Base-by-base conservation (phyloP, 2,888 invertebrate species). In the Monoplex corrugatus region DNA sequence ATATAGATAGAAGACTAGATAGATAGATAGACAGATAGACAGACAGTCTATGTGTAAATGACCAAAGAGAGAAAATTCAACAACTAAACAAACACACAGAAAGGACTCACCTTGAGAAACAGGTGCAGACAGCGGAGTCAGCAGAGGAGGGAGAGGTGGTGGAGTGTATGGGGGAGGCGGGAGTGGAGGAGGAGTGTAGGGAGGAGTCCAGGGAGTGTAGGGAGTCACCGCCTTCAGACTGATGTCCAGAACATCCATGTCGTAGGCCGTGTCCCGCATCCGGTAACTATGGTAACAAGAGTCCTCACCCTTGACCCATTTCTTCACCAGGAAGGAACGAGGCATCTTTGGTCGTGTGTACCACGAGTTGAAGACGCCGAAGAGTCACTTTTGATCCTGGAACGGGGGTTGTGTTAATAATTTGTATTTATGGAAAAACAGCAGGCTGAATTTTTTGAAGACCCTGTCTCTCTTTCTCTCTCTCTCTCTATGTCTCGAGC, bases 241-340 rank as follows among this genome's bases (percentile, higher is more conserved):
- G 89, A 68, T 38, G 45, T 92, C 93, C 72, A 90, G 88, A 78
- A 91, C 92, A 68, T 92, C 91, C 84, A 92, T 92, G 28, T 91
- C 90, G 82, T 92, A 91, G 35, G 35, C 6, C 19, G 90, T 88
- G 68, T 92, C 93, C 90, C 92, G 92, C 75, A n/a, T 32, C n/a
- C 78, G 78, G 78, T 43, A 80, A 80, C 40, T 23, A 80, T 80
- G 32, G 78, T 43, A 80, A 80, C 40, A 19, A 43, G 75, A 75
- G 57, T 92, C 91, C n/a, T 91, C 90, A 78, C 90, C 91, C 84
- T 89, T 90, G 23, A 92, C 90, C n/a, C 90, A 92, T 89, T 95
- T 95, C 90, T 95, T 95, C 32, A 95, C 94, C 19, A 94, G 90
- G 86, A 95, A 95, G 88, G 95, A 94, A 32, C 94, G 91, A 32